Evolutionary conservation across 2,888 invertebrate genomes (phyloP).

Genomic region (Drosophila yooni): DNA sequence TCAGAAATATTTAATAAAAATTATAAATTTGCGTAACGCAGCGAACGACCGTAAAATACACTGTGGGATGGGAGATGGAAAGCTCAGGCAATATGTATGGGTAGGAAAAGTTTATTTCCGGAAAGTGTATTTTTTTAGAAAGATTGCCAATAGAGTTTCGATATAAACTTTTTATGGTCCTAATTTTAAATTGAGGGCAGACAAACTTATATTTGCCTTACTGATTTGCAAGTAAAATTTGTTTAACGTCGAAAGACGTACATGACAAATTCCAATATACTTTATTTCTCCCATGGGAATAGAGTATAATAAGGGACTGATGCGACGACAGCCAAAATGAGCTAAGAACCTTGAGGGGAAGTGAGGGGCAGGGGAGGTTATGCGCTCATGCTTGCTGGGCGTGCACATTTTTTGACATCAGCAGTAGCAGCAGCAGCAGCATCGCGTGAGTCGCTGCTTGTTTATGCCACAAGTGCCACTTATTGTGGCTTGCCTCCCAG

Average conservation of each 20-base stretch:
- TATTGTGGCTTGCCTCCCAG: slow-evolving; percentile 61
- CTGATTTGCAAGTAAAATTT: slow-evolving; percentile 9
- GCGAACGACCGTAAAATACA: neutral
- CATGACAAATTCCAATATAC: slow-evolving; percentile 7
- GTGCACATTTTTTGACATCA: slow-evolving; percentile 38
- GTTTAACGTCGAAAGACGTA: neutral
- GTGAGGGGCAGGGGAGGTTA: neutral
- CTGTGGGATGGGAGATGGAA: neutral
- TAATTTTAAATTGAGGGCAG: neutral
- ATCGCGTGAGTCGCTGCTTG: slow-evolving; percentile 51
- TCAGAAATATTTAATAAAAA: slow-evolving; percentile 23
- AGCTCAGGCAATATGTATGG: neutral
- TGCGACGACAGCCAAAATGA: slow-evolving; percentile 37
- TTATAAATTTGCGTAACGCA: neutral
- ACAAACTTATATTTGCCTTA: neutral
- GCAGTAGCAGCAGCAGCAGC: slow-evolving; percentile 22
- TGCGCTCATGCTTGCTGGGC: slow-evolving; percentile 1
- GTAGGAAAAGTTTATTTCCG: neutral
- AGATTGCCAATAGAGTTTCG: neutral
- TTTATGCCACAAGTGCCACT: slow-evolving; percentile 74
- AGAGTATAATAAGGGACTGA: slow-evolving; percentile 39
- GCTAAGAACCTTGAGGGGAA: neutral
- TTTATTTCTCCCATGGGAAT: neutral
- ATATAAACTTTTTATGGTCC: neutral
- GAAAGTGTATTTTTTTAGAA: neutral